These are phyloP conservation scores for Apogon talboti DNA, from an alignment of 2,797 vertebrate genomes.

Conservation along the genomic window DNA sequence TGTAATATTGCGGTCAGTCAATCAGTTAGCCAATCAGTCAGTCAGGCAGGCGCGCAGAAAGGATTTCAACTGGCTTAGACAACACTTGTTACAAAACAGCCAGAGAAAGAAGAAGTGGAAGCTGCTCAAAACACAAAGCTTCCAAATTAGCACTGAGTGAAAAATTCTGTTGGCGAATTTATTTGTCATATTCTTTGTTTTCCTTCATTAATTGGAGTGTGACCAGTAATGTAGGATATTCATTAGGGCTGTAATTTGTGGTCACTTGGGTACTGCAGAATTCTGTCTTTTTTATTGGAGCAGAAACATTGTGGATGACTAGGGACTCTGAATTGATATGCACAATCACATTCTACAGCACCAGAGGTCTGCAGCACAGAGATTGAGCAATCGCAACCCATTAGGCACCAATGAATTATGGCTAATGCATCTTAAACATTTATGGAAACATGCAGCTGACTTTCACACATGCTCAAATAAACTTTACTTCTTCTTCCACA, in stretches of 20 bases:
- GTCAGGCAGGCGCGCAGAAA: conserved; percentile 20
- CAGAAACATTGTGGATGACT: conserved; percentile 36
- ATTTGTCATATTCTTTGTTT: conserved; percentile 57
- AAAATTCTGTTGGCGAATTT: conserved; percentile 38
- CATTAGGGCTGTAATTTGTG: conserved; percentile 63
- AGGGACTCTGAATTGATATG: conserved; percentile 68
- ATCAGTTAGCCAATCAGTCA: conserved; percentile 32
- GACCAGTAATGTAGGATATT: conserved; percentile 57
- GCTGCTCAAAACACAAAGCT: not conserved
- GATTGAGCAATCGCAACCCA: conserved; percentile 72
- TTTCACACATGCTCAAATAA: conserved; percentile 51
- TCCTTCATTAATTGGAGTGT: conserved; percentile 62
- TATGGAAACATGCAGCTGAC: conserved; percentile 66
- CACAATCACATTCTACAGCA: conserved; percentile 70
- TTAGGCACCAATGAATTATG: conserved; percentile 74
- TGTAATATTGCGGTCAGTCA: conserved; percentile 2
- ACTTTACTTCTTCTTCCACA: conserved; percentile 14
- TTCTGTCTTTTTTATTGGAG: conserved; percentile 40
- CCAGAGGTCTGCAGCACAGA: conserved; percentile 65
- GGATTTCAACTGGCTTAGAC: not conserved
- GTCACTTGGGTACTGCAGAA: conserved; percentile 60
- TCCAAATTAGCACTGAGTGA: conserved; percentile 3
- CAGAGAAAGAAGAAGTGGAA: not conserved
- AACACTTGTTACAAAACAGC: not conserved
- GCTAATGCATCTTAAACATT: conserved; percentile 76